Base-by-base conservation (phyloP, 2,888 invertebrate genomes). In the Phyllotreta cruciferae region DNA sequence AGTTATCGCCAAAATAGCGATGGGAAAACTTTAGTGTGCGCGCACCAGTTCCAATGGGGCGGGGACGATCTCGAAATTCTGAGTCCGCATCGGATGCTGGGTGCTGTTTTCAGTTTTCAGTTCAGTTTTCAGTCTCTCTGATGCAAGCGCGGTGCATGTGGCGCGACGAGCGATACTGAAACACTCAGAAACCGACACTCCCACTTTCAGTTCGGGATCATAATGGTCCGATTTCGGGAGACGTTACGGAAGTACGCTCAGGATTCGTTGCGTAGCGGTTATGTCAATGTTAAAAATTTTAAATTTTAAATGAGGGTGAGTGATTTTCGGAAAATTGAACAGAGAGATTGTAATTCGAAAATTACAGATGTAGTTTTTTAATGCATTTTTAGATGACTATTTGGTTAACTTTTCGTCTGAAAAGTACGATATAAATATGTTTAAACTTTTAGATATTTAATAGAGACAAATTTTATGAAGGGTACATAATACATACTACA, bases 21-120 rank as follows among this genome's bases (percentile, higher is more conserved):
- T 34, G 55, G 13, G 45, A 56, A 65, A 65, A 62, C 41, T 56
- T 45, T 44, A 3, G 34, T 49, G 42, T 66, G 53, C 69, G 71
- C 71, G 72, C 70, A 72, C 65, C 68, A 64, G 49, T 50, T 57
- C 10, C 11, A 41, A 42, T 49, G 53, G 66, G 72, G 72, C 75
- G 77, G 77, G 77, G 76, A 77, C 75, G 71, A 76, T 74, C 74
- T 70, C 71, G 49, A 13, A 24, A 14, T 56, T 47, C 54, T 35
- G 54, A 35, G 10, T 75, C 77, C 75, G 77, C 77, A 76, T 71
- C 74, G 74, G 73, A 75, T 52, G 71, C 67, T 70, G 67, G 24
- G 24, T 24, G 24, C 24, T 24, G 24, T 24, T 24, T 24, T 24
- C 24, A 24, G 24, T 24, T 24, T 24, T 24, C 24, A 24, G 24